Evolutionary conservation across 2,113 vertebrate species (phyloP).

Genomic region (Piaya cayana): DNA sequence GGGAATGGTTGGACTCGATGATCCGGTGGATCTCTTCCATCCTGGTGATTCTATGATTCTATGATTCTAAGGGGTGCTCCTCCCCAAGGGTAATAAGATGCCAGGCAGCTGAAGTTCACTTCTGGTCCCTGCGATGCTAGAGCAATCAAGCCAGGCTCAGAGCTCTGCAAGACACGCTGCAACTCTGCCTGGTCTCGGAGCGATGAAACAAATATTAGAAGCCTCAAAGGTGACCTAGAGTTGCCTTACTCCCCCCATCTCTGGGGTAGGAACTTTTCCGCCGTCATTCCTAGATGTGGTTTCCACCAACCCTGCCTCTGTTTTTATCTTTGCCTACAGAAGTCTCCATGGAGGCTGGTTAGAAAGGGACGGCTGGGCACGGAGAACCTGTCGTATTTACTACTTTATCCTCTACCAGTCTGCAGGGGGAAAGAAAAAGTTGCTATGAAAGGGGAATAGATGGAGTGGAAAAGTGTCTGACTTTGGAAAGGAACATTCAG

Average conservation of each 20-base stretch:
- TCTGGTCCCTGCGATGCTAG: not conserved
- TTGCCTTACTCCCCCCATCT: not conserved
- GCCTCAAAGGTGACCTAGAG: slow-evolving; percentile 13
- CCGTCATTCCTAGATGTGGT: not conserved
- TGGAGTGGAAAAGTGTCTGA: not conserved
- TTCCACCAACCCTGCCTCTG: not conserved
- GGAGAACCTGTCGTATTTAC: not conserved
- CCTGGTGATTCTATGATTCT: too few species aligned
- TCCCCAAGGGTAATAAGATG: not conserved
- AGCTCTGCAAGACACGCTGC: not conserved
- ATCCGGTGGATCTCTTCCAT: too few species aligned
- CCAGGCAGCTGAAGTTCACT: not conserved
- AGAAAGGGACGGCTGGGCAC: slow-evolving; percentile 6
- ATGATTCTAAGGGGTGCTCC: too few species aligned
- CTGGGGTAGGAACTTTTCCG: not conserved
- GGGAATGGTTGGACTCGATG: too few species aligned
- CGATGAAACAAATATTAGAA: not conserved
- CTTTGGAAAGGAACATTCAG: slow-evolving; percentile 44
- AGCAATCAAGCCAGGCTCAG: rapidly evolving
- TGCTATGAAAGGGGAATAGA: slow-evolving; percentile 13
- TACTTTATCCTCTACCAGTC: slow-evolving; percentile 20
- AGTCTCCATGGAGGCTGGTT: not conserved
- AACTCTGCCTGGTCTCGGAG: not conserved
- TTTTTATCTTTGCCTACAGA: slow-evolving; percentile 21
- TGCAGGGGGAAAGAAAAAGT: not conserved